phyloP scores from a whole-genome alignment of 2,888 invertebrate genomes.

The Nowickia ferox region DNA sequence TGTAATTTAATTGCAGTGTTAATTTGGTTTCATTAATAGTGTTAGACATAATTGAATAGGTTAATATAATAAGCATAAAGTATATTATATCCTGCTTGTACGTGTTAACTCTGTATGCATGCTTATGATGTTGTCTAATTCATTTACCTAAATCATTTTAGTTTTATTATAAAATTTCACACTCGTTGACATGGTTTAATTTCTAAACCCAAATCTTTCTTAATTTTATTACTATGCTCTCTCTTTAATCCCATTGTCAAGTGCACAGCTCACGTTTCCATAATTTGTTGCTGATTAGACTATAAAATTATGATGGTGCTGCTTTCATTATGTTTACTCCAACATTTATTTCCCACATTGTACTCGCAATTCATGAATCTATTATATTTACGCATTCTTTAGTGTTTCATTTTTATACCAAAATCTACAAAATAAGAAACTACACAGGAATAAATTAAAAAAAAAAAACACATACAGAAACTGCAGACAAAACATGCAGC shows the following conservation, averaged over 20 bases:
- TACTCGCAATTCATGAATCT: constrained; percentile 38
- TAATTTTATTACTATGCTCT: background rate
- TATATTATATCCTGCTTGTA: no score
- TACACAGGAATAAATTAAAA: background rate
- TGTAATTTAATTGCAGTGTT: no score
- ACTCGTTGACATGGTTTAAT: background rate
- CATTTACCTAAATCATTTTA: background rate
- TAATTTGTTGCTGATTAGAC: constrained; percentile 33
- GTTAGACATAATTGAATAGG: no score
- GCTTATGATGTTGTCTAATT: background rate
- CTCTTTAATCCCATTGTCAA: background rate
- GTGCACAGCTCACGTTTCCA: background rate
- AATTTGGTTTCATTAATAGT: no score
- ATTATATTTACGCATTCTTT: constrained; percentile 58
- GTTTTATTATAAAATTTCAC: background rate
- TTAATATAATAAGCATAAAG: no score
- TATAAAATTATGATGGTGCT: constrained; percentile 18
- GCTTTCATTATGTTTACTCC: background rate
- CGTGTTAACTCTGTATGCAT: no score
- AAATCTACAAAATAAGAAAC: constrained; percentile 3
- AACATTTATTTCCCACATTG: constrained; percentile 62
- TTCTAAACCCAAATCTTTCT: background rate
- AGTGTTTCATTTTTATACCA: constrained; percentile 3
- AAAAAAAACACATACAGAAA: constrained; percentile 14
- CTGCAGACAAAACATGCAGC: constrained; percentile 31